phyloP scores from a whole-genome alignment of 2,888 invertebrate species.

The Aphodius granarius region DNA sequence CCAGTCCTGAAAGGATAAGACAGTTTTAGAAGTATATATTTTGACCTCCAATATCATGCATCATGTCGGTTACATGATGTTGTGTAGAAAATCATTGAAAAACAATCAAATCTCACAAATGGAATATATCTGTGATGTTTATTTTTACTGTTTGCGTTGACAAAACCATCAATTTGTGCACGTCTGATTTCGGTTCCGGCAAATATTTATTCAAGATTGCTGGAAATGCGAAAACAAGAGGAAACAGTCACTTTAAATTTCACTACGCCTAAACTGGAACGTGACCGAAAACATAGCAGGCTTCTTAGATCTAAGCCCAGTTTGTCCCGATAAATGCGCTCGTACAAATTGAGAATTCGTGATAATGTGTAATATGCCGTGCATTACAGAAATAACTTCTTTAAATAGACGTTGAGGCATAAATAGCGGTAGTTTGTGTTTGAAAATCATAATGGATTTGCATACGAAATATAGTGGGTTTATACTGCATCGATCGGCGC shows the following conservation, averaged over 20 bases:
- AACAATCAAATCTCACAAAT: too few relatives aligned
- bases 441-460: neutral
- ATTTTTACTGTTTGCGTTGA: neutral
- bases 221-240: neutral
- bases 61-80: too few relatives aligned
- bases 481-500: neutral
- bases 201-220: neutral
- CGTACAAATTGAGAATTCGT: neutral
- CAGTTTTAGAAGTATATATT: neutral
- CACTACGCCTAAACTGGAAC: neutral
- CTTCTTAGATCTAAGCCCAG: constrained; percentile 18
- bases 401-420: neutral
- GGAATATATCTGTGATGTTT: neutral
- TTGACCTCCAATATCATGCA: neutral
- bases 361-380: neutral
- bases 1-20: constrained; percentile 18
- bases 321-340: neutral
- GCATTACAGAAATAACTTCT: neutral
- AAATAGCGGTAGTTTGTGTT: neutral
- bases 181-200: neutral
- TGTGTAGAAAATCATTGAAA: too few relatives aligned
- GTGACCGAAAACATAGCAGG: constrained; percentile 17
- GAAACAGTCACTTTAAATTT: neutral
- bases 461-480: neutral
- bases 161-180: neutral